A percentile compares a stretch with the other conserved stretches of the same genome.
Conservation (phyloP, 2,797 vertebrate species). For the Mus caroli region DNA sequence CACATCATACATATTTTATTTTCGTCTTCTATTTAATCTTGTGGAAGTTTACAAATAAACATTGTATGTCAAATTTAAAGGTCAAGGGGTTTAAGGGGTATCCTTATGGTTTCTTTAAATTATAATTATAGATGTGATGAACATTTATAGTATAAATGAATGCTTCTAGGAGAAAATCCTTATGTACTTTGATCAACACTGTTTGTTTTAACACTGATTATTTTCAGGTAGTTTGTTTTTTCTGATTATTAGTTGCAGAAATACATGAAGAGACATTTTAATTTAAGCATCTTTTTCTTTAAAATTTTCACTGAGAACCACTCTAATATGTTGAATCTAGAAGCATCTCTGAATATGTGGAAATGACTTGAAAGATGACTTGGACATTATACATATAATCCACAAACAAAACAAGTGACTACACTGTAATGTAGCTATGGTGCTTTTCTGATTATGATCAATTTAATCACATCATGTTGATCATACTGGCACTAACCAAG, state of each 20-base stretch:
- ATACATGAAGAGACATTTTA: constrained; percentile 43
- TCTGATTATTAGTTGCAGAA: constrained; percentile 19
- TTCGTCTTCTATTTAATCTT: neutral
- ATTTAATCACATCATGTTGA: constrained; percentile 75
- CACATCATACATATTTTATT: neutral
- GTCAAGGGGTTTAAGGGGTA: neutral
- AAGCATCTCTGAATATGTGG: constrained; percentile 67
- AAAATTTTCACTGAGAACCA: constrained; percentile 71
- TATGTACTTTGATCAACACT: neutral
- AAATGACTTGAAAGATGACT: constrained; percentile 59
- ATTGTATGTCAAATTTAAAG: neutral
- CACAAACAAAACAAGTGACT: constrained; percentile 75
- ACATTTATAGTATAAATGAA: neutral
- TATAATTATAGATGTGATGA: constrained; percentile 55
- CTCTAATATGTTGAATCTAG: constrained; percentile 53
- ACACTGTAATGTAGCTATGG: constrained; percentile 60
- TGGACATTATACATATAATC: constrained; percentile 57
- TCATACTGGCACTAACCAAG: constrained; percentile 69
- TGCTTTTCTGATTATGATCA: constrained; percentile 69
- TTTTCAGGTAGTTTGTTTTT: constrained; percentile 33
- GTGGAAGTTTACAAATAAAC: neutral
- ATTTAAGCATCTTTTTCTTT: constrained; percentile 55
- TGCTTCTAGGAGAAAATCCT: neutral
- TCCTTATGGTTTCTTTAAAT: constrained; percentile 38
- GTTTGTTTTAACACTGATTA: neutral